Evolutionary conservation across 2,797 vertebrate genomes (phyloP), one percentile per base, ranked within the genome.

Genomic region (Pseudomugil gertrudae): DNA sequence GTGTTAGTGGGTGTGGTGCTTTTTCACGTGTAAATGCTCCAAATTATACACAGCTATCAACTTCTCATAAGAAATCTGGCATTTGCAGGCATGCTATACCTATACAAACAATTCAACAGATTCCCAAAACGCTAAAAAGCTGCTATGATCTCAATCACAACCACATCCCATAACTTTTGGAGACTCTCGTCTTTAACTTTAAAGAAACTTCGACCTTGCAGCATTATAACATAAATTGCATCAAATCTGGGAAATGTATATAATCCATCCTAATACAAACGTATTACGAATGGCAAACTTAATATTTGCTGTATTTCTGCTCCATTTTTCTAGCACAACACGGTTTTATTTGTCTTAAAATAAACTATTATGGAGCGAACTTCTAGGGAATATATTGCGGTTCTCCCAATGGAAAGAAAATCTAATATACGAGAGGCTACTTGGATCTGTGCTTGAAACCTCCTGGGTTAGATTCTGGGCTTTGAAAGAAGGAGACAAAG

Each of bases 401-500:
- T 10, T 23, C 36, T 13, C 70, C 60, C 45, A 24, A 52, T 32
- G 29, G 32, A 36, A n/a, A 63, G 30, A 21, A 53, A 36, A 66
- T 73, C 53, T 26, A 55, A 17, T 56, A 53, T 78, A 60, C 57
- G 14, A 1, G 19, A 17, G 27, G 63, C 45, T 62, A 51, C 33
- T 59, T 51, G 48, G 21, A 61, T 32, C 36, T 32, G 66, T 17
- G 48, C 58, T 57, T 62, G 60, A 45, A 53, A 63, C 48, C 57
- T 53, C 19, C 62, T 67, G 83, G 61, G 69, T 71, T 53, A 21
- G 58, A 40, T n/a, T 69, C 15, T 15, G 57, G 21, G 51, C 65
- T 70, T 66, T 23, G 36, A 72, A 50, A 24, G 8, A 32, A 57
- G 30, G 27, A 82, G 73, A 86, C 80, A 81, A 84, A 84, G 69